Evolutionary conservation across 2,797 vertebrate species (phyloP), one percentile per base, ranked within the genome.

Genomic region (Threskiornis aethiopicus): DNA sequence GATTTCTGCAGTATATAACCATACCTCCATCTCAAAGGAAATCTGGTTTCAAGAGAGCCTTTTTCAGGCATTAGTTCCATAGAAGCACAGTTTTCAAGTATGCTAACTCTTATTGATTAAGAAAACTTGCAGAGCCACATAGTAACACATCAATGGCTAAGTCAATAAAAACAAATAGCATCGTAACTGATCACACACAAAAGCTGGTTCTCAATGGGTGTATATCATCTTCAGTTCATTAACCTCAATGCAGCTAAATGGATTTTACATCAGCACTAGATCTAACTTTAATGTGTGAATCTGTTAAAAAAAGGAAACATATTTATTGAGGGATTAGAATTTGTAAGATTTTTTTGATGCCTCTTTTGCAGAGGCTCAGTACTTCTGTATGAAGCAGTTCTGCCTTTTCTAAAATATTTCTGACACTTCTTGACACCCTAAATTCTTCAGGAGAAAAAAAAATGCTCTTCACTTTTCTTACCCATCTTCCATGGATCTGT

Each of bases 151-250:
- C 88, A 84, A 64, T 89, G 86, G 92, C 78, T 96, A 92, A 90
- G 69, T 86, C 93, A 94, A 92, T 95, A 92, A 91, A 96, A 96
- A 80, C 88, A 96, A 96, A 94, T 77, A 92, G n/a, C 91, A 85
- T 91, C 11, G 25, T 90, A 97, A 89, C 84, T 46, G 89, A 93
- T 96, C 94, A 83, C 41, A 77, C 67, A 86, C 64, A 90, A 71
- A 87, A 44, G 41, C 71, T 85, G 92, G 83, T 95, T 92, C 90
- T 94, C 90, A 77, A 59, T 6, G 75, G 67, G 9, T 90, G 67
- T 93, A 77, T 73, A 90, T 96, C 83, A 90, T 90, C 90, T 84
- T 87, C 0, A 11, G 70, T 92, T 95, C 88, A 93, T 96, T 96
- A 96, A 93, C 82, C 79, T 75, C 92, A 93, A 8, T 85, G 79